Conservation (phyloP, 23 tunicate genomes). For the Trididemnum clinides region DNA sequence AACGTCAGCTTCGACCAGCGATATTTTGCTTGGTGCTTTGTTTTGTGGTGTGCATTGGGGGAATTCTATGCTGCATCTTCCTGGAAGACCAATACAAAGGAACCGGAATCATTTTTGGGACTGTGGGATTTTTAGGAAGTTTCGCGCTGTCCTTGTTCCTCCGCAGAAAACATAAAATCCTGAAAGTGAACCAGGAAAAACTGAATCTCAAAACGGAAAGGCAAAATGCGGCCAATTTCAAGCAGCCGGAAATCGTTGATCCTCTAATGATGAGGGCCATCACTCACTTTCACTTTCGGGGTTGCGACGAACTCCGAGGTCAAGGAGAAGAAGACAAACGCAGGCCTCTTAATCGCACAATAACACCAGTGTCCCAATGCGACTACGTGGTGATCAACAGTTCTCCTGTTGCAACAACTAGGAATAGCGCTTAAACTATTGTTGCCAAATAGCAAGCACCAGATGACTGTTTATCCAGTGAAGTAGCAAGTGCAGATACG, state of each 20-base stretch:
- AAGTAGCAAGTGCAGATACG: too few species aligned
- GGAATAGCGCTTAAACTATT: too few species aligned
- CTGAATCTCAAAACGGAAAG: background rate
- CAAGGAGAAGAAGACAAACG: background rate
- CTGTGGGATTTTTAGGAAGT: background rate
- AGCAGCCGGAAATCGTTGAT: background rate
- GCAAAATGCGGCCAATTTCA: too few species aligned
- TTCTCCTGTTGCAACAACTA: too few species aligned
- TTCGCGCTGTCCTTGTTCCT: background rate
- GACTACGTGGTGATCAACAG: background rate
- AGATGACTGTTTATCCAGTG: too few species aligned
- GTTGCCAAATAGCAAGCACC: too few species aligned
- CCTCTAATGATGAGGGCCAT: constrained; percentile 4
- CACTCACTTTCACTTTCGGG: background rate
- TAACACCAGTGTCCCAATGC: too few species aligned
- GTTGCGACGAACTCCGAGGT: constrained; percentile 2
- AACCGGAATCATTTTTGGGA: background rate
- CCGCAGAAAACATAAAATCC: background rate
- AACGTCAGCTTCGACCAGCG: background rate
- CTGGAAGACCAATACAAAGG: background rate
- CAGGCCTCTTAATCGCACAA: too few species aligned
- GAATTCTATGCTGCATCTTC: background rate
- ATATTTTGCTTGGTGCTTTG: background rate
- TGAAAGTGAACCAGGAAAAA: background rate
- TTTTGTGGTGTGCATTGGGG: background rate